Base-by-base conservation (phyloP, 2,888 invertebrate genomes). In the Autographa gamma region DNA sequence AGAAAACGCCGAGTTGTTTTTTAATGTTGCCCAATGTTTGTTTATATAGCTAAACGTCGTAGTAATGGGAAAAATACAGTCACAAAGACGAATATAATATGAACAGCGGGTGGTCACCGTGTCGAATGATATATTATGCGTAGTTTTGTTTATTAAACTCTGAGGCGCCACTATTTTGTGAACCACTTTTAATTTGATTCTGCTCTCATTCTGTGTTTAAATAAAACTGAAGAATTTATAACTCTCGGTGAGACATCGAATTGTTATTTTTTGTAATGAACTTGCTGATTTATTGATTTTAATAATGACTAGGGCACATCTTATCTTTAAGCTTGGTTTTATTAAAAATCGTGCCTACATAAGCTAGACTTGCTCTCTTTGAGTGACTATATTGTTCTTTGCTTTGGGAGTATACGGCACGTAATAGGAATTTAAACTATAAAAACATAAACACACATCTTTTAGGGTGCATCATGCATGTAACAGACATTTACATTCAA, bases 21-120 rank as follows among this genome's bases (percentile, higher is more conserved):
- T 81, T 71, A 73, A 80, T 69, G 59, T 70, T 80, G 82, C 75
- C 74, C 80, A 72, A 76, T 82, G 74, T 85, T 86, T 87, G 83
- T 85, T 86, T 86, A 79, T 83, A 78, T 86, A 69, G 81, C 76
- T 83, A 68, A 82, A 83, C 73, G 71, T 81, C 84, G 79, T 87
- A 89, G 88, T 88, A 87, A 88, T 88, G 84, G 86, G 90, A 86
- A 87, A 91, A 88, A 88, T 87, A 83, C 76, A 79, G 81, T 86
- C 85, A 84, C 82, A 85, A 85, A 90, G 86, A 85, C 85, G 83
- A 86, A 75, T 87, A 89, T 86, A 85, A 89, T 84, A 85, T 83
- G 76, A 90, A 82, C 93, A 90, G 91, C 90, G 90, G 92, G 92
- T 86, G 92, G 92, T 84, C 82, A 83, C 73, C 81, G 80, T 82